Base-by-base conservation (phyloP, 1,140 invertebrate genomes). In the Ips typographus region DNA sequence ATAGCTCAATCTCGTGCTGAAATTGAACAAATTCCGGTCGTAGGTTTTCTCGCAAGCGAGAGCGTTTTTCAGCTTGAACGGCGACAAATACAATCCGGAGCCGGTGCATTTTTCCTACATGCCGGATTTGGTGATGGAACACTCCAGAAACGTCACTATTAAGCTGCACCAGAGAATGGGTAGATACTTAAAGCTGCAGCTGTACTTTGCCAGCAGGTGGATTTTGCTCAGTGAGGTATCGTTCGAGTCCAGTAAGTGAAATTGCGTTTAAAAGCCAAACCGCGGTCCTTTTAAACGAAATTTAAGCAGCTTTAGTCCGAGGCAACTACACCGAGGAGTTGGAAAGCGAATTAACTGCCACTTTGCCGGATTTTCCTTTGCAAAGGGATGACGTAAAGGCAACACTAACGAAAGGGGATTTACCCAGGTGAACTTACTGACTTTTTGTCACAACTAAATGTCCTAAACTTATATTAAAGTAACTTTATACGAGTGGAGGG, bases 181-280 rank as follows among this genome's bases (percentile, higher is more conserved):
- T 56, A 84, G 86, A 66, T 93, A 86, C 79, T 80, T 95, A 42
- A 91, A 91, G 78, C 81, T 95, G 51, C 90, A 93, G 76, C 85
- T 96, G 40, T 93, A 90, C 81, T 96, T 95, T 78, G 90, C 91
- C 56, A 85, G 90, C 3, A 85, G 87, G 71, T 96, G 93, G 93
- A 90, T 96, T 73, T 87, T 96, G 83, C 86, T 96, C 71, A 94
- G 92, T 77, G 94, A 96, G 82, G 86, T 95, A 59, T 86, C 87
- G 64, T 93, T 93, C 75, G 88, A 90, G 77, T 91, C 90, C 73
- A 88, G 90, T 91, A 81, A 87, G 84, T 55, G 7, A 40, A 5
- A 59, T 59, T 59, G 22, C 22, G 22, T 22, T 22, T 22, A 22
- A 22, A 22, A 22, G 22, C 22, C 22, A 22, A 22, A 22, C 22